These are phyloP conservation scores for Echeneis naucrates DNA, from an alignment of 2,797 vertebrate species.

Conservation along the genomic window DNA sequence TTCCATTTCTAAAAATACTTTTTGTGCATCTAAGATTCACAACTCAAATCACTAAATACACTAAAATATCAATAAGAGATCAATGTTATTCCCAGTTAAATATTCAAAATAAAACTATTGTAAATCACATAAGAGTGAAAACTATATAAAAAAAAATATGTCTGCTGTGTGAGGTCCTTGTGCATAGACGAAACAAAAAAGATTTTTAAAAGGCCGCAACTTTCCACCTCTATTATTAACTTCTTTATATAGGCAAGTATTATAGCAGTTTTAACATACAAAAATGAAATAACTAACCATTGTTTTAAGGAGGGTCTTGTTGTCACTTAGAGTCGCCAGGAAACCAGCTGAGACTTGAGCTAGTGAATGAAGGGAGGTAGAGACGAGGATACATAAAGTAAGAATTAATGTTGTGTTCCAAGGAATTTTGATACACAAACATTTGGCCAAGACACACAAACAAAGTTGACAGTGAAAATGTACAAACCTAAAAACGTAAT, in stretches of 20 bases:
- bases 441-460: constrained; percentile 42
- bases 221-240: constrained; percentile 17
- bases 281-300: constrained; percentile 4
- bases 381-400: constrained; percentile 8
- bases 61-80: no score
- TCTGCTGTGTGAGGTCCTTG: constrained; percentile 23
- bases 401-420: constrained; percentile 1
- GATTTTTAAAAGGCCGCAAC: constrained; percentile 37
- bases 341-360: not conserved
- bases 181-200: constrained; percentile 31
- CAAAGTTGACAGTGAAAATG: constrained; percentile 21
- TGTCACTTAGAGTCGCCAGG: constrained; percentile 8
- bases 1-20: not conserved
- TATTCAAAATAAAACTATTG: not conserved
- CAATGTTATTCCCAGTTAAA: no score
- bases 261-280: constrained; percentile 32
- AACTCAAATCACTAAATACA: not conserved
- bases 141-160: not conserved
- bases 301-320: not conserved
- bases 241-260: constrained; percentile 36
- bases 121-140: constrained; percentile 3
- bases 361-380: not conserved
- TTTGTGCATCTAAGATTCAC: not conserved
- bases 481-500: constrained; percentile 40
- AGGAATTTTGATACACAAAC: not conserved